Percentiles rank a stretch among this genome's conserved stretches.
Conservation (phyloP, 2,797 vertebrate genomes). For the Siniperca scherzeri region DNA sequence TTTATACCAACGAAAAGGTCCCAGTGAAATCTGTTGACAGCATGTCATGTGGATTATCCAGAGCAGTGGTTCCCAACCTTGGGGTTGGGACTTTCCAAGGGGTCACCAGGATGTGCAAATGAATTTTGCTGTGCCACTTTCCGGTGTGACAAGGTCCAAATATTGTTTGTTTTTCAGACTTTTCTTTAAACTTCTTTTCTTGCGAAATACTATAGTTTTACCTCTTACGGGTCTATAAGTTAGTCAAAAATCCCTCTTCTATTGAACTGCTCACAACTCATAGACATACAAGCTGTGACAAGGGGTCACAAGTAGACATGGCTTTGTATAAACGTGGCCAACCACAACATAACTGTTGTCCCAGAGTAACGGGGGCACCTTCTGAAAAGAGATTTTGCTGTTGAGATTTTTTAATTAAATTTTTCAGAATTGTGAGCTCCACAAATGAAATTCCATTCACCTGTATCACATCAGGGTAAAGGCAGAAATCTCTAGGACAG, state of each 20-base stretch:
- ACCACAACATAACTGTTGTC: not conserved
- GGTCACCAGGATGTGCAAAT: not conserved
- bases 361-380: not conserved
- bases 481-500: not conserved
- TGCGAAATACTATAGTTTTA: not conserved
- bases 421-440: not conserved
- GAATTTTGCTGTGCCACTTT: not conserved
- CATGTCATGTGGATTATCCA: not conserved
- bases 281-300: not conserved
- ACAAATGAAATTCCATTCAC: not conserved
- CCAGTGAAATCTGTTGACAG: not conserved
- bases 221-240: not conserved
- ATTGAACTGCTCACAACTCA: not conserved
- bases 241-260: not conserved
- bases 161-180: not conserved
- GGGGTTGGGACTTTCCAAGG: too few species aligned
- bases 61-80: not conserved
- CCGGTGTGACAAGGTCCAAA: not conserved
- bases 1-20: not conserved
- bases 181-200: not conserved
- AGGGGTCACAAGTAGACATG: too few species aligned
- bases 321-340: not conserved
- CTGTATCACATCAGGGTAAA: not conserved
- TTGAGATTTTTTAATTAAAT: too few species aligned
- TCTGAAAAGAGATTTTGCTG: not conserved